Evolutionary conservation across 2,888 invertebrate species (phyloP).

Genomic region (Quadroppia sp.): DNA sequence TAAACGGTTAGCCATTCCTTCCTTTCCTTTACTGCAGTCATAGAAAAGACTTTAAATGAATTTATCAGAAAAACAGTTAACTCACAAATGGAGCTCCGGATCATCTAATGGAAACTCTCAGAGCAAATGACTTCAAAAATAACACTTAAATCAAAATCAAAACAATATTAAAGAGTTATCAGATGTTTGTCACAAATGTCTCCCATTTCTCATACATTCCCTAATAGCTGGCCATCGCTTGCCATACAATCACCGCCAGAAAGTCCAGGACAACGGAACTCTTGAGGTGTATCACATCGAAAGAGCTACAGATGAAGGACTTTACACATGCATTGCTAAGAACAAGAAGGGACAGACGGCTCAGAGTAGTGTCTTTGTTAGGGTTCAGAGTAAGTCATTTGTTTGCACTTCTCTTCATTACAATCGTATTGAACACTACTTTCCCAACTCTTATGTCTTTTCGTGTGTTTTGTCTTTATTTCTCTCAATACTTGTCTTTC

Average conservation of each 20-base stretch:
- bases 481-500: background rate
- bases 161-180: background rate
- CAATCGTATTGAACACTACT: background rate
- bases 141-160: constrained; percentile 22
- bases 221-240: constrained; percentile 33
- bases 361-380: constrained; percentile 33
- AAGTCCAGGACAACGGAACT: constrained; percentile 51
- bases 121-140: constrained; percentile 7
- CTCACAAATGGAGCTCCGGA: background rate
- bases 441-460: background rate
- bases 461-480: background rate
- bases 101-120: background rate
- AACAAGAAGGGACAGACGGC: constrained; percentile 50
- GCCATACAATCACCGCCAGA: constrained; percentile 49
- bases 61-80: constrained; percentile 17
- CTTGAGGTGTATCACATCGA: constrained; percentile 52
- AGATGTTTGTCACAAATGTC: background rate
- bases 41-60: background rate
- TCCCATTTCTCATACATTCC: background rate
- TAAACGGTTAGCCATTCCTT: constrained; percentile 10
- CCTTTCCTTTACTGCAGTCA: background rate
- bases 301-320: constrained; percentile 52
- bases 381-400: constrained; percentile 34
- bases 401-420: background rate
- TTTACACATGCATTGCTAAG: constrained; percentile 53